Evolutionary conservation across 2,797 vertebrate genomes (phyloP).

Genomic region (Alcedo atthis): DNA sequence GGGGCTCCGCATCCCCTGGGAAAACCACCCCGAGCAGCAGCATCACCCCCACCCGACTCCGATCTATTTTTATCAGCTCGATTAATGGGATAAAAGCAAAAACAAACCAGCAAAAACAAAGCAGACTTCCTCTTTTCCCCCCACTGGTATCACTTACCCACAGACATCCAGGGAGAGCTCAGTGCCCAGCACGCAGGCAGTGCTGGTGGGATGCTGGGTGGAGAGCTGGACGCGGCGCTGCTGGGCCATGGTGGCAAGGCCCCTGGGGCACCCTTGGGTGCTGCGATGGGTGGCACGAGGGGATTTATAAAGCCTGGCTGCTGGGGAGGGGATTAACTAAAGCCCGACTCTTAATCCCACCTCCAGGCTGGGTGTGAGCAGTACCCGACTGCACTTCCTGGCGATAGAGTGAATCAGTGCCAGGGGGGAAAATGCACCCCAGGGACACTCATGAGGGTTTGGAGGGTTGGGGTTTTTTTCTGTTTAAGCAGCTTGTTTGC

Average conservation of each 20-base stretch:
- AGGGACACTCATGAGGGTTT: neutral
- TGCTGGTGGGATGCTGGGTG: slow-evolving; percentile 64
- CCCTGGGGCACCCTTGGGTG: neutral
- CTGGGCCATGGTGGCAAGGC: slow-evolving; percentile 49
- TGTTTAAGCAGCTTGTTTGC: neutral
- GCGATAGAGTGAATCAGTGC: neutral
- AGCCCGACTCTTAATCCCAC: neutral
- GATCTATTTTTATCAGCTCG: neutral
- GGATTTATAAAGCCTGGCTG: slow-evolving; percentile 15
- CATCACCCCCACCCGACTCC: neutral
- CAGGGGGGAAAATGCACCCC: neutral
- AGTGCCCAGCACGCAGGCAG: slow-evolving; percentile 71
- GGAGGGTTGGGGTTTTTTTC: neutral
- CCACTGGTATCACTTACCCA: slow-evolving; percentile 58
- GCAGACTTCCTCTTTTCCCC: neutral
- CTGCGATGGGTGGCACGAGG: neutral
- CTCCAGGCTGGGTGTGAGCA: neutral
- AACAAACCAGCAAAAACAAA: neutral
- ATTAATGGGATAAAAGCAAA: neutral
- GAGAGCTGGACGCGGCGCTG: slow-evolving; percentile 70
- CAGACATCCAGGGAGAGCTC: slow-evolving; percentile 75
- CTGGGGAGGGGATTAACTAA: slow-evolving; percentile 46
- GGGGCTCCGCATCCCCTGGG: rapidly evolving
- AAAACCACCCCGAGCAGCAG: neutral
- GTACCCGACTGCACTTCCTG: neutral